These are phyloP conservation scores for Yasuhikotakia modesta DNA, from an alignment of 2,797 vertebrate species.

Conservation along the genomic window DNA sequence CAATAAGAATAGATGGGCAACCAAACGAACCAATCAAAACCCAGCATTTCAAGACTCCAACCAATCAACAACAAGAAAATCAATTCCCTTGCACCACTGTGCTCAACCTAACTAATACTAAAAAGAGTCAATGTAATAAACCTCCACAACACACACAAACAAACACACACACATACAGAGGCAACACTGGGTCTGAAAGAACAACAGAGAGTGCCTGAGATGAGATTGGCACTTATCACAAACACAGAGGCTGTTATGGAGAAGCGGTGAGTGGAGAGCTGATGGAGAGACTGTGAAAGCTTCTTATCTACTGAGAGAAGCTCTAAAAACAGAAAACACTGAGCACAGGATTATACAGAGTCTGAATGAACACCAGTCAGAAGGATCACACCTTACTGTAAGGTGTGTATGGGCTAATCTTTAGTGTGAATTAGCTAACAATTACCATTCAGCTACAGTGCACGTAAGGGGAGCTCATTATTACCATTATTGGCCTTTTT, in stretches of 20 bases:
- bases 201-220: slow-evolving; percentile 17
- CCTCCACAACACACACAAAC: background rate
- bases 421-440: slow-evolving; percentile 14
- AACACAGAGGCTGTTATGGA: slow-evolving; percentile 20
- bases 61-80: background rate
- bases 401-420: background rate
- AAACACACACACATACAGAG: background rate
- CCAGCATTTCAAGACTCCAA: background rate
- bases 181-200: background rate
- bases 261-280: slow-evolving; percentile 13
- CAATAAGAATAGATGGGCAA: slow-evolving; percentile 23
- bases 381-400: background rate
- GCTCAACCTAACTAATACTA: background rate
- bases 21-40: background rate
- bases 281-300: slow-evolving; percentile 11
- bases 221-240: slow-evolving; percentile 34
- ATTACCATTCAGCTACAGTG: background rate
- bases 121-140: too few relatives aligned
- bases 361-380: slow-evolving; percentile 6
- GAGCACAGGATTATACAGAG: slow-evolving; percentile 4
- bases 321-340: slow-evolving; percentile 7
- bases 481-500: too few relatives aligned
- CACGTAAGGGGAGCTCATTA: too few relatives aligned
- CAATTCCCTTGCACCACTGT: background rate
- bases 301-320: background rate